phyloP scores from a whole-genome alignment of 2,113 vertebrate species.

The Columbina picui region DNA sequence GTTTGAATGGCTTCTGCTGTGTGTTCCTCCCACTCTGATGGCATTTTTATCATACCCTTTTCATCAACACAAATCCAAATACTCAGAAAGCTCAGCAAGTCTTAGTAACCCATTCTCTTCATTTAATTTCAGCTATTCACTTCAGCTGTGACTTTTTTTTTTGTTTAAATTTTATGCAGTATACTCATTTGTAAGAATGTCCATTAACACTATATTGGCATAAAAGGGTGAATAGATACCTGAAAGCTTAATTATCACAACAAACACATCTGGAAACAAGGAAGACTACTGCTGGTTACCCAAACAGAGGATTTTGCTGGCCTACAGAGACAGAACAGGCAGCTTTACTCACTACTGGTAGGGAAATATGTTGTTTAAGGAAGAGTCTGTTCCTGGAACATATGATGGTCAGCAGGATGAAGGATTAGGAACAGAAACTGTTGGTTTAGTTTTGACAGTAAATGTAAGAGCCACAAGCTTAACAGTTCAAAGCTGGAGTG shows the following conservation, averaged over 20 bases:
- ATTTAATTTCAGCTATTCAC: background rate
- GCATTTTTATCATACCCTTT: background rate
- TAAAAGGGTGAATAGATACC: background rate
- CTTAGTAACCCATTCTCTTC: background rate
- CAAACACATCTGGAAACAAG: background rate
- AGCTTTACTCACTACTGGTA: background rate
- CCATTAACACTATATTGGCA: background rate
- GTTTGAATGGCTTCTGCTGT: background rate
- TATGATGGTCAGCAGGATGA: background rate
- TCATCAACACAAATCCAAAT: background rate
- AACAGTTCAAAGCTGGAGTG: background rate
- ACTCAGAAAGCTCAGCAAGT: background rate
- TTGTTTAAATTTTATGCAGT: background rate
- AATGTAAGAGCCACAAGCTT: background rate
- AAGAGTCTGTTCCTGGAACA: background rate
- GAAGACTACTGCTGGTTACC: background rate
- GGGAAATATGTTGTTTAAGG: background rate
- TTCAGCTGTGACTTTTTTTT: background rate
- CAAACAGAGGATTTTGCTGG: background rate
- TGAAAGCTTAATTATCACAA: background rate
- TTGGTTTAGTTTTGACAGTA: background rate
- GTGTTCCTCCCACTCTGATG: background rate
- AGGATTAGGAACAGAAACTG: background rate
- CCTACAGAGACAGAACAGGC: background rate
- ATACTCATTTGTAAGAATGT: background rate